Evolutionary conservation across 2,888 invertebrate species (phyloP).

Genomic region (Ophioninae sp.): DNA sequence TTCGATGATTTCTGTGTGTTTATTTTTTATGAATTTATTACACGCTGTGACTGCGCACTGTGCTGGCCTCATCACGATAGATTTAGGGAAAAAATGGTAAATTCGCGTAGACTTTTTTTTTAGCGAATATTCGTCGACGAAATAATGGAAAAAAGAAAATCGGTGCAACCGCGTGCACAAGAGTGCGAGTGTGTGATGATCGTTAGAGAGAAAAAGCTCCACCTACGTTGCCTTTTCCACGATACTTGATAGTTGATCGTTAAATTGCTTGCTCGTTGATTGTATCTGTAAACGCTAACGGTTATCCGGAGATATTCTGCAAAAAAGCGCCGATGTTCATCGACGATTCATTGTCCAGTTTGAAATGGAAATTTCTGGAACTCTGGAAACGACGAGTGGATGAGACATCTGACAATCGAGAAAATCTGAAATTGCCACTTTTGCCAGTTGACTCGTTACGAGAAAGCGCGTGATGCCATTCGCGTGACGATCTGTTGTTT

Average conservation of each 20-base stretch:
- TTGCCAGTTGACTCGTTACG: neutral
- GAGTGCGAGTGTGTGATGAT: slow-evolving; percentile 18
- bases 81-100: slow-evolving; percentile 5
- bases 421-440: neutral
- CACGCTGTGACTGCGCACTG: slow-evolving; percentile 5
- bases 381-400: neutral
- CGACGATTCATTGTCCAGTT: neutral
- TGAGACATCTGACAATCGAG: neutral
- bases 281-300: slow-evolving; percentile 56
- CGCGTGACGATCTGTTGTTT: neutral
- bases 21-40: slow-evolving; percentile 16
- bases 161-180: slow-evolving; percentile 50
- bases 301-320: slow-evolving; percentile 38
- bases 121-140: slow-evolving; percentile 18
- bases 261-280: slow-evolving; percentile 59
- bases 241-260: slow-evolving; percentile 55
- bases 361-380: slow-evolving; percentile 10
- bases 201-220: slow-evolving; percentile 46
- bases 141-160: slow-evolving; percentile 13
- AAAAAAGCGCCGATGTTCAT: neutral
- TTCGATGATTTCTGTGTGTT: slow-evolving; percentile 4
- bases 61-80: slow-evolving; percentile 21
- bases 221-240: slow-evolving; percentile 66
- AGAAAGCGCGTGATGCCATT: neutral
- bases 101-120: slow-evolving; percentile 20